These are phyloP conservation scores for Illadopsis cleaveri DNA, from an alignment of 2,113 vertebrate genomes.

Conservation along the genomic window DNA sequence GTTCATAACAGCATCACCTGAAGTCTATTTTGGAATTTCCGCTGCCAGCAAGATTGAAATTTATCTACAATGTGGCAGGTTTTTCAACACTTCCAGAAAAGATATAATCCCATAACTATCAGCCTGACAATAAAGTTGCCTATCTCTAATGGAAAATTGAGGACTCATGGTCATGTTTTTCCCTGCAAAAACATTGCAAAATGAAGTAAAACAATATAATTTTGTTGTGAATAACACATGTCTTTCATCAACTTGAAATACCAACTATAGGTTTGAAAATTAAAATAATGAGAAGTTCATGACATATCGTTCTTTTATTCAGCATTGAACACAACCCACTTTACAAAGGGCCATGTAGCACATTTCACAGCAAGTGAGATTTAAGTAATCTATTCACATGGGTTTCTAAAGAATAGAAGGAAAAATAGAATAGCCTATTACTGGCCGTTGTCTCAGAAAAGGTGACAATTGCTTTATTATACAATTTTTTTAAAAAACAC, in stretches of 20 bases:
- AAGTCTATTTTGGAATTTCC: constrained; percentile 45
- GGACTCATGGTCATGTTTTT: constrained; percentile 34
- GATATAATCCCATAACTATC: constrained; percentile 23
- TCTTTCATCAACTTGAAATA: constrained; percentile 41
- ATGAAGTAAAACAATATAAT: constrained; percentile 26
- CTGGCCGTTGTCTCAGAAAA: neutral
- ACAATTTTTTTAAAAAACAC: neutral
- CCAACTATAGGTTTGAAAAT: neutral
- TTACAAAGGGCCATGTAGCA: constrained; percentile 8
- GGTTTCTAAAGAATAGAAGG: constrained; percentile 9
- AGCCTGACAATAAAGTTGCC: constrained; percentile 53
- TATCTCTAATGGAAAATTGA: constrained; percentile 48
- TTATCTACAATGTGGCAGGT: constrained; percentile 40
- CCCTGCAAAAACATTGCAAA: constrained; percentile 25
- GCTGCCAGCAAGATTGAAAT: constrained; percentile 26
- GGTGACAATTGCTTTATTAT: neutral
- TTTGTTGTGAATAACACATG: neutral
- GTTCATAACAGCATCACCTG: constrained; percentile 51
- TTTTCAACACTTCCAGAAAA: constrained; percentile 58
- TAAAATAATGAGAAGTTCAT: constrained; percentile 40
- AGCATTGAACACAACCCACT: neutral
- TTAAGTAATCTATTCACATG: constrained; percentile 36
- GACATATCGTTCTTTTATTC: neutral
- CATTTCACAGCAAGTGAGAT: constrained; percentile 36
- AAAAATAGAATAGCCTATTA: neutral